Evolutionary conservation across 92 coral and sea anemone species (phyloP).

Genomic region (Paramuricea clavata): DNA sequence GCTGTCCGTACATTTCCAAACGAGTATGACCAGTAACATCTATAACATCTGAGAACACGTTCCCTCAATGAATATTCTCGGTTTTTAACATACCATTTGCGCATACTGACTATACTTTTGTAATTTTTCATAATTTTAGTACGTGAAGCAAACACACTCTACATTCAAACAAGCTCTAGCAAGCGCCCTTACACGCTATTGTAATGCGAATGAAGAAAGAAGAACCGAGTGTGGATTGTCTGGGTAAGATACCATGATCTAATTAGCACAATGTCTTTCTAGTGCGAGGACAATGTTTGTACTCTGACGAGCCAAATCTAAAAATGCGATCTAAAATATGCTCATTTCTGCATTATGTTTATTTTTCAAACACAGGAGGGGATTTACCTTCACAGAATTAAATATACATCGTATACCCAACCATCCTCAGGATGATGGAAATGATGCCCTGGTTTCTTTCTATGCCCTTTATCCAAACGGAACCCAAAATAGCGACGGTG

Average conservation of each 20-base stretch:
- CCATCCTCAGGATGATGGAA: constrained; percentile 3
- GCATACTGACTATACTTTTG: background rate
- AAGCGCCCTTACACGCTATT: constrained; percentile 16
- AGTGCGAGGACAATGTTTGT: background rate
- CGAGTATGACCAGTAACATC: no score
- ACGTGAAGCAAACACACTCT: background rate
- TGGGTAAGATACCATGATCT: no score
- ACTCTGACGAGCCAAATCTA: background rate
- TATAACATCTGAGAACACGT: no score
- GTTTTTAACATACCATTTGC: background rate
- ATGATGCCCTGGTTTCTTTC: constrained; percentile 19
- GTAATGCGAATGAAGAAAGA: constrained; percentile 23
- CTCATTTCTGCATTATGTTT: background rate
- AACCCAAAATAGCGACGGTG: background rate
- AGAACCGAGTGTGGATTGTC: constrained; percentile 33
- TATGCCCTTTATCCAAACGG: constrained; percentile 40
- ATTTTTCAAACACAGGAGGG: background rate
- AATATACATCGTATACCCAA: constrained; percentile 16
- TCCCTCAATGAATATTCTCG: no score
- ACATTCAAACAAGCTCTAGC: constrained; percentile 23
- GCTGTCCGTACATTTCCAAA: no score
- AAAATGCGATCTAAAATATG: background rate
- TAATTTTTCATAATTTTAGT: constrained; percentile 1
- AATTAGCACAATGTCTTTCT: no score
- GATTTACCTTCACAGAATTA: constrained; percentile 30